A percentile compares a stretch with the other conserved stretches of the same genome.
Evolutionary conservation across 30 jellyfish, hydroid and myxozoan genomes (phyloP).

Genomic region (Cassiopea xamachana): DNA sequence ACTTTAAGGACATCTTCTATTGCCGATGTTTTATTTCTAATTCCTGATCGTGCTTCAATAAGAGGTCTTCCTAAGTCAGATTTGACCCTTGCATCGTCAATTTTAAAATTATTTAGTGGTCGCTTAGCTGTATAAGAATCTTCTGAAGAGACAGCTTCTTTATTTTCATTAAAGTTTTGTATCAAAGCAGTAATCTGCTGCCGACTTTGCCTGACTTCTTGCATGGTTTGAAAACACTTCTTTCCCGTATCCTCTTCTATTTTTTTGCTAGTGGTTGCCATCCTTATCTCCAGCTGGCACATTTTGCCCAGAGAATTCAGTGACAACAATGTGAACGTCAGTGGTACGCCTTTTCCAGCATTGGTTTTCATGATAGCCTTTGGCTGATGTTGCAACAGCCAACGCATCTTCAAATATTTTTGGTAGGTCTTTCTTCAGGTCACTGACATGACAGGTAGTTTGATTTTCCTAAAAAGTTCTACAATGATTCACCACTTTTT

Average conservation of each 20-base stretch:
- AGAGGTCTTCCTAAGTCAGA: slow-evolving; percentile 11
- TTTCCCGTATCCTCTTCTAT: slow-evolving; percentile 36
- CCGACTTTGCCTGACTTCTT: slow-evolving; percentile 26
- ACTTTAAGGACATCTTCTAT: neutral
- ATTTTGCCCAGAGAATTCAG: slow-evolving; percentile 32
- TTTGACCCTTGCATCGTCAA: slow-evolving; percentile 45
- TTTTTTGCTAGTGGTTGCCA: slow-evolving; percentile 16
- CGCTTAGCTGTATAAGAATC: slow-evolving; percentile 31
- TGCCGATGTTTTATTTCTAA: slow-evolving; percentile 2
- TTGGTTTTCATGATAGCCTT: slow-evolving; percentile 36
- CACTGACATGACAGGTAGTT: slow-evolving; percentile 58
- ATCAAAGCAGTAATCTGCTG: slow-evolving; percentile 44
- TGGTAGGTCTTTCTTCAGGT: slow-evolving; percentile 47
- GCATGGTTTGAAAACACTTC: slow-evolving; percentile 44
- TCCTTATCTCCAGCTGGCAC: slow-evolving; percentile 37
- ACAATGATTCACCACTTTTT: too few species aligned
- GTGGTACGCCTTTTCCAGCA: slow-evolving; percentile 72
- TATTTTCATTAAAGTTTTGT: slow-evolving; percentile 1
- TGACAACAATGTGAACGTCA: slow-evolving; percentile 44
- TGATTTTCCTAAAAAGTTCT: neutral
- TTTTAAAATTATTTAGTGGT: slow-evolving; percentile 39
- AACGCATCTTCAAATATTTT: slow-evolving; percentile 57
- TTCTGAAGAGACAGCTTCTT: neutral
- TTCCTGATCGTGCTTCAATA: slow-evolving; percentile 51
- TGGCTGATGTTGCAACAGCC: slow-evolving; percentile 44